phyloP scores from a whole-genome alignment of 53 echinoderm and acorn worm species.

The Actinopyga echinites region DNA sequence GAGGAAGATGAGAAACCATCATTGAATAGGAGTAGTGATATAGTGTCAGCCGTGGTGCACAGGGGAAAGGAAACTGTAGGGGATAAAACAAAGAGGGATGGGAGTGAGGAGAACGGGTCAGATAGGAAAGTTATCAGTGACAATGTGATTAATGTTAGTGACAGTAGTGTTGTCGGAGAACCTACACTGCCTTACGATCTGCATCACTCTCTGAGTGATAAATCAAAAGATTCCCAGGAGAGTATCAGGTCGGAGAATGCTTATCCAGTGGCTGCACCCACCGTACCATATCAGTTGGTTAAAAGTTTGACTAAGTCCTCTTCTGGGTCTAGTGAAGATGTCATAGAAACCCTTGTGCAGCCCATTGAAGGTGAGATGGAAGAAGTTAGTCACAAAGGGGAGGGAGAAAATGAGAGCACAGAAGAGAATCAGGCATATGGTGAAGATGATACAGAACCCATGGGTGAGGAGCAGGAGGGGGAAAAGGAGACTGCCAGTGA shows the following conservation, averaged over 20 bases:
- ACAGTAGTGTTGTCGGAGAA: neutral
- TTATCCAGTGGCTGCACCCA: neutral
- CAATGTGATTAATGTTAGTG: too few relatives aligned
- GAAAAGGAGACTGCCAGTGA: neutral
- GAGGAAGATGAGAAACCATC: too few relatives aligned
- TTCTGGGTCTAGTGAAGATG: neutral
- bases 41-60: too few relatives aligned
- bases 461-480: neutral
- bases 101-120: too few relatives aligned
- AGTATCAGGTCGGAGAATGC: too few relatives aligned
- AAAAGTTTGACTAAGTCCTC: constrained; percentile 1
- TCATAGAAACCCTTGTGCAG: neutral
- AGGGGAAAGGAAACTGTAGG: too few relatives aligned
- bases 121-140: too few relatives aligned
- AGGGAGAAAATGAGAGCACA: neutral
- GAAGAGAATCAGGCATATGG: constrained; percentile 68
- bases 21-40: too few relatives aligned
- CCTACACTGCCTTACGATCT: neutral
- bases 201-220: neutral
- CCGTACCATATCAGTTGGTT: constrained; percentile 4
- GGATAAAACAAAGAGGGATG: too few relatives aligned
- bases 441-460: constrained; percentile 18
- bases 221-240: neutral
- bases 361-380: neutral
- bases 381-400: neutral